These are phyloP conservation scores for Mormyrus lacerda DNA, from an alignment of 2,113 vertebrate genomes.

Conservation along the genomic window DNA sequence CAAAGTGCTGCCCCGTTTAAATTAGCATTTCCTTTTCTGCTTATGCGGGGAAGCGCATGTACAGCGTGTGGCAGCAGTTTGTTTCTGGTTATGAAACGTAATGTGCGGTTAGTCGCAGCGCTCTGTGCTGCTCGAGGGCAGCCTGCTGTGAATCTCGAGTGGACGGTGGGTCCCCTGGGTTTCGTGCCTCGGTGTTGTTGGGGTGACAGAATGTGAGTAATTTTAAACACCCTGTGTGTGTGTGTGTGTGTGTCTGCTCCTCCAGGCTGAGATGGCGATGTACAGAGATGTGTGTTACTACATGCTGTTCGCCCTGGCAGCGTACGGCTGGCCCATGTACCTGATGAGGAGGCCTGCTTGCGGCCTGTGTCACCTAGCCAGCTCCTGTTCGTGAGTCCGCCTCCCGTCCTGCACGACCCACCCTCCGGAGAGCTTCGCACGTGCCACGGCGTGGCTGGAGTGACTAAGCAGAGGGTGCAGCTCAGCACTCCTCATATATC, in stretches of 20 bases:
- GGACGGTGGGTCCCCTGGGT: not conserved
- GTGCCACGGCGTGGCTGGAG: not conserved
- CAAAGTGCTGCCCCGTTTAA: not conserved
- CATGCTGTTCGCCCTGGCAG: slow-evolving; percentile 96
- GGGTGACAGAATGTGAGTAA: slow-evolving; percentile 7
- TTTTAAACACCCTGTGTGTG: slow-evolving; percentile 48
- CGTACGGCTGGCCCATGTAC: slow-evolving; percentile 98
- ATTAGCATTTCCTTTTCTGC: not conserved
- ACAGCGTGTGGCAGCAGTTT: not conserved
- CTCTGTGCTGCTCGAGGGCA: not conserved
- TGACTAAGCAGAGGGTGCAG: not conserved
- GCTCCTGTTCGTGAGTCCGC: slow-evolving; percentile 89
- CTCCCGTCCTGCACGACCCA: not conserved
- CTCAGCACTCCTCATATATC: not conserved
- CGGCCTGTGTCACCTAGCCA: slow-evolving; percentile 85
- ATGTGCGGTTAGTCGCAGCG: too few relatives aligned
- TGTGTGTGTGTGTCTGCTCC: slow-evolving; percentile 44
- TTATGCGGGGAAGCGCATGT: not conserved
- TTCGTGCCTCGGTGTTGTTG: not conserved
- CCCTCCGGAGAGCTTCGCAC: not conserved
- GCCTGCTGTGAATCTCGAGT: not conserved
- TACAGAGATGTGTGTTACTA: slow-evolving; percentile 98
- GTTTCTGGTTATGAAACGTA: not conserved
- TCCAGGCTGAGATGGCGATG: slow-evolving; percentile 88
- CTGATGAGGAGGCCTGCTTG: slow-evolving; percentile 93